Base-by-base conservation (phyloP, 2,888 invertebrate genomes). In the Nomada fucata region DNA sequence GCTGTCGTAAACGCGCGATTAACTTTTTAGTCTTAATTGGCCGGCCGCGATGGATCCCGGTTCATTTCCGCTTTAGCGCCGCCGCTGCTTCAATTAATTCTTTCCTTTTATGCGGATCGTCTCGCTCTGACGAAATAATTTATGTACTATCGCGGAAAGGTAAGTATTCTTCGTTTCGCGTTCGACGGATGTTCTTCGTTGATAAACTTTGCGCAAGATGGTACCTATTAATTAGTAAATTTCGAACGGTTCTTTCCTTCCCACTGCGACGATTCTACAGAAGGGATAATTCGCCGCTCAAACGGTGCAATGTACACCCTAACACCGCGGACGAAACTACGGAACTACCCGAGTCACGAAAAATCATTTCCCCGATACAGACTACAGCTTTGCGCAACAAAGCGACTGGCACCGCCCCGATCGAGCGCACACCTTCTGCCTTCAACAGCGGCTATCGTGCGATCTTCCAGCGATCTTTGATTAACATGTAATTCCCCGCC, bases 401-500 rank as follows among this genome's bases (percentile, higher is more conserved):
- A 23, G 23, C 47, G 13, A 1, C 3, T 15, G 26, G 23, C 13
- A 23, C 57, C 26, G 57, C 26, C 11, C 13, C 10, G 10, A 11
- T 13, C 20, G 13, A 47, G 23, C 47, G 47, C 44, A 23, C 23
- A 3, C 20, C 26, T 29, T 10, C 29, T 18, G 13, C 42, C 44
- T 3, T 15, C 2, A 7, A 26, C 20, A 0, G 44, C 13, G 11
- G 44, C 18, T 67, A 79, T 57, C 61, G 61, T 11, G 11, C 50
- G 55, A 71, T 80, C 68, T 59, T 47, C 11, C 61, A 26, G 36
- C 42, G 68, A 78, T 72, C 79, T 78, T 78, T 78, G 80, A 80
- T 80, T 80, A 80, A 80, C 80, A 63, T 72, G 80, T 80, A 79
- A 80, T 72, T 79, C 79, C 79, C 67, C 10, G 67, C 23, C 44